These are phyloP conservation scores for Hermetia illucens DNA, from an alignment of 1,140 invertebrate genomes.

Conservation along the genomic window DNA sequence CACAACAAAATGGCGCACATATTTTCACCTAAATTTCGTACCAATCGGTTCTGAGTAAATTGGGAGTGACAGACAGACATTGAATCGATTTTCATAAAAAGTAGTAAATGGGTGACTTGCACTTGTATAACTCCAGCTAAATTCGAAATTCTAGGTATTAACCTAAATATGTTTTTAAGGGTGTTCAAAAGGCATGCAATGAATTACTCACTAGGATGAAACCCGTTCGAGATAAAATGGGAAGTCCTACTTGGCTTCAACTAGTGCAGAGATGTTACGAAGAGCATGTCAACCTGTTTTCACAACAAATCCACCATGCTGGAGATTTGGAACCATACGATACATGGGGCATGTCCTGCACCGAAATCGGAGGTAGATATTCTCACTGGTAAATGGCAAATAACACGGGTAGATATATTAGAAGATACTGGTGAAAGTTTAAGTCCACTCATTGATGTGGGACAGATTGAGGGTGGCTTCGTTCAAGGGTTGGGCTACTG, in stretches of 20 bases:
- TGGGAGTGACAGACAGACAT: too few relatives aligned
- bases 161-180: constrained; percentile 32
- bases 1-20: too few relatives aligned
- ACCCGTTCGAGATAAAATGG: constrained; percentile 38
- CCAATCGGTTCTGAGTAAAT: too few relatives aligned
- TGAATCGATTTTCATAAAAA: background rate
- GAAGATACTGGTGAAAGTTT: constrained; percentile 64
- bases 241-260: constrained; percentile 43
- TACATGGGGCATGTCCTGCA: constrained; percentile 44
- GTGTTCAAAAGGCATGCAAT: constrained; percentile 51
- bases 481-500: constrained; percentile 71
- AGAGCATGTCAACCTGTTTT: constrained; percentile 44
- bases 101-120: too few relatives aligned
- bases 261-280: constrained; percentile 38
- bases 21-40: too few relatives aligned
- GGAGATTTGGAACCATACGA: constrained; percentile 38
- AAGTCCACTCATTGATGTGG: constrained; percentile 66
- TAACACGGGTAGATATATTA: constrained; percentile 54
- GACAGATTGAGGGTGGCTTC: constrained; percentile 76
- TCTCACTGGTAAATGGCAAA: constrained; percentile 53
- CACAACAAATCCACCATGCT: constrained; percentile 42
- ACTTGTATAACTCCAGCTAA: too few relatives aligned
- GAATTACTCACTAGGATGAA: constrained; percentile 41
- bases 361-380: constrained; percentile 64
- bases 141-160: too few relatives aligned